Evolutionary conservation across 2,113 vertebrate genomes (phyloP), one percentile per base, ranked within the genome.

Genomic region (Procavia capensis): DNA sequence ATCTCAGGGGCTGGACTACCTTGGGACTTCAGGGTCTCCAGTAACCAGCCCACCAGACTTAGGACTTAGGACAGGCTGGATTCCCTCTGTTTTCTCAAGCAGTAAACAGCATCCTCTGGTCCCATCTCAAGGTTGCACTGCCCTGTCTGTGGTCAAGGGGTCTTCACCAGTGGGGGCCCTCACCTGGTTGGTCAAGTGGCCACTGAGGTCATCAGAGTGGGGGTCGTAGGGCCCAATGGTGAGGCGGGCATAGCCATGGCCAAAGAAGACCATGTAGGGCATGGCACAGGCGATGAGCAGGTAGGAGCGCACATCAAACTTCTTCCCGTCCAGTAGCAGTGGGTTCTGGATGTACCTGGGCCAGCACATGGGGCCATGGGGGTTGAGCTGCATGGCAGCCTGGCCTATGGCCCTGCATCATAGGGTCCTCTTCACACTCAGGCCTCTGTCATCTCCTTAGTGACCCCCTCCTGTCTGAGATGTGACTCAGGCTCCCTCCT

Each of bases 111-210:
- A 74, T 82, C 34, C 19, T 87, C 76, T 43, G 0, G 9, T 19
- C 43, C 72, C 20, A 19, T 34, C 16, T 72, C 57, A 6, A 47
- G 5, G 54, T 80, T 41, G 7, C 61, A n/a, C 45, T 41, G 9
- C 39, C 72, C 24, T 43, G 24, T 75, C 10, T 47, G 25, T 3
- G 22, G 61, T 27, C n/a, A 61, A 29, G n/a, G 39, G 36, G 8
- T 13, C 59, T 43, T 64, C 59, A 19, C 75, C 74, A 8, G 2
- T 45, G 14, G 19, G 39, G 61, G 31, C 5, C 61, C 41, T 91
- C 98, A 99, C 99, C 99, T 99, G 99, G 27, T 99, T 99, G 97
- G 99, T 99, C 92, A 99, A 90, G 85, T 99, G 99, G 70, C 98
- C 90, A 0, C 99, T 98, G 82, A 99, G 99, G 92, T 99, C 99